Evolutionary conservation across 2,888 invertebrate genomes (phyloP).

Genomic region (Chymomyza fuscimana): DNA sequence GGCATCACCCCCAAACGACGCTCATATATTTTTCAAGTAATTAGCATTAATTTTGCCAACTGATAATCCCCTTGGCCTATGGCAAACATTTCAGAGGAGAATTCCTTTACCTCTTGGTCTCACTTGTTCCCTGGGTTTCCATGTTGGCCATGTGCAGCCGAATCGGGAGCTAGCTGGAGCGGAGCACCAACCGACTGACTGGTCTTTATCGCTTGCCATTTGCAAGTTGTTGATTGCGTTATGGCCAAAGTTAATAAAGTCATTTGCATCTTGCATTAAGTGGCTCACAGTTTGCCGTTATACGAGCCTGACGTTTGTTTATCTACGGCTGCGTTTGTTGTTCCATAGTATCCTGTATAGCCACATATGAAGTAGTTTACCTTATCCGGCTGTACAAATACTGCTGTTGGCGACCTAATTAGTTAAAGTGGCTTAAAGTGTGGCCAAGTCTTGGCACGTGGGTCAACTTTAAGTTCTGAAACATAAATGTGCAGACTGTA

Average conservation of each 20-base stretch:
- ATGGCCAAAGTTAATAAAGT: conserved; percentile 66
- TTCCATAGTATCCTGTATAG: conserved; percentile 9
- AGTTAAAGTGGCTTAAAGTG: conserved; percentile 18
- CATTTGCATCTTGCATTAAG: conserved; percentile 69
- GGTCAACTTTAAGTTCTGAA: conserved; percentile 24
- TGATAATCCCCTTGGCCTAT: conserved; percentile 61
- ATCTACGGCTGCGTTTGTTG: conserved; percentile 5
- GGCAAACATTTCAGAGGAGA: conserved; percentile 3
- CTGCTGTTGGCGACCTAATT: conserved; percentile 13
- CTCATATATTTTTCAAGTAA: conserved; percentile 76
- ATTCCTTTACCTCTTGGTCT: neutral
- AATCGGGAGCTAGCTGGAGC: conserved; percentile 23
- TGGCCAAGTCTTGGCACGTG: conserved; percentile 16
- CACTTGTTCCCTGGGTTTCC: neutral
- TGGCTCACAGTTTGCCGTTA: conserved; percentile 44
- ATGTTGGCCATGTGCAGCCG: conserved; percentile 7
- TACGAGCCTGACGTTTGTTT: conserved; percentile 11
- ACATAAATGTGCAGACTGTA: neutral
- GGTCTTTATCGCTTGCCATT: conserved; percentile 41
- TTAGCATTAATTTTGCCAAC: conserved; percentile 77
- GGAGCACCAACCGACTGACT: conserved; percentile 21
- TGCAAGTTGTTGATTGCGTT: conserved; percentile 66
- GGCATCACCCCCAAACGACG: conserved; percentile 40
- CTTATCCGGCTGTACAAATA: neutral
- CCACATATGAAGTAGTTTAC: neutral